Evolutionary conservation across 2,888 invertebrate species (phyloP).

Genomic region (Diadegma fenestrale): DNA sequence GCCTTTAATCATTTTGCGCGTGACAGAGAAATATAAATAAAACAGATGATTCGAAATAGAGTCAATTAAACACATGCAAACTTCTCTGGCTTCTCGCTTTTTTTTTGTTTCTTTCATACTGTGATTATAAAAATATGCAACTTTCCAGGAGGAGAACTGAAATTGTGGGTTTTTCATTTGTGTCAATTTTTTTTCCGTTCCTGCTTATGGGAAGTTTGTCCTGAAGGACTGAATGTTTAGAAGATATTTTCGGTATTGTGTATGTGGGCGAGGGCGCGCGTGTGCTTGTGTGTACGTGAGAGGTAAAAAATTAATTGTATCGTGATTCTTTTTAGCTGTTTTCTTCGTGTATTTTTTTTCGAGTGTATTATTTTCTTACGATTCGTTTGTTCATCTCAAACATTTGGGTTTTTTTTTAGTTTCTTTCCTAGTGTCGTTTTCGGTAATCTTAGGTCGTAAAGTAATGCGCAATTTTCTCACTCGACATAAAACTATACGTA

Average conservation of each 20-base stretch:
- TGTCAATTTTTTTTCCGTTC: background rate
- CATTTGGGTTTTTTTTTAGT: slow-evolving; percentile 25
- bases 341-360: slow-evolving; percentile 8
- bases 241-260: slow-evolving; percentile 41
- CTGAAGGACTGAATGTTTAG: slow-evolving; percentile 48
- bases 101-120: background rate
- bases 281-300: slow-evolving; percentile 34
- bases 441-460: slow-evolving; percentile 59
- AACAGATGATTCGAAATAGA: background rate
- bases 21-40: slow-evolving; percentile 15
- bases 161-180: slow-evolving; percentile 6
- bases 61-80: slow-evolving; percentile 8
- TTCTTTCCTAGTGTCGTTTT: slow-evolving; percentile 1
- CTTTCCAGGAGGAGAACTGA: slow-evolving; percentile 47
- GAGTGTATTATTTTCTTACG: background rate
- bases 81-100: background rate
- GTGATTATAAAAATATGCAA: slow-evolving; percentile 60
- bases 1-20: slow-evolving; percentile 10
- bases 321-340: slow-evolving; percentile 41
- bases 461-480: slow-evolving; percentile 67
- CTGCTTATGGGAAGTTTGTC: slow-evolving; percentile 19
- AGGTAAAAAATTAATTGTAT: slow-evolving; percentile 55
- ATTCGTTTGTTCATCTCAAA: slow-evolving; percentile 9
- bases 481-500: slow-evolving; percentile 62
- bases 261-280: slow-evolving; percentile 23